Evolutionary conservation across 2,113 vertebrate genomes (phyloP).

Genomic region (Varanus komodoensis): DNA sequence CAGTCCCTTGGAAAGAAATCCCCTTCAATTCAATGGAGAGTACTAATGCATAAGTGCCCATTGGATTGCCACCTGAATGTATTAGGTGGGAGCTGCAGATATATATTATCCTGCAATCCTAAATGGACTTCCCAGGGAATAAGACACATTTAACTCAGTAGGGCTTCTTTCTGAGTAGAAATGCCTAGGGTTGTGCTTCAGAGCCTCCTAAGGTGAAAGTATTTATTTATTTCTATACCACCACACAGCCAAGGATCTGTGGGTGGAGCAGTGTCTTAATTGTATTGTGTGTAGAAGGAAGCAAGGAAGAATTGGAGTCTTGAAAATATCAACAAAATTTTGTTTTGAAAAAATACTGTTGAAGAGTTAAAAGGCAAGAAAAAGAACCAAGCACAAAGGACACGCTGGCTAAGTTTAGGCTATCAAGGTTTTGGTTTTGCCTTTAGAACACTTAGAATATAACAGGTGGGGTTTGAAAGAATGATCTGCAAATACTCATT

Average conservation of each 20-base stretch:
- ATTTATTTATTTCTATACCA: too few species aligned
- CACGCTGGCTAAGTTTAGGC: not conserved
- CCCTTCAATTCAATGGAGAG: not conserved
- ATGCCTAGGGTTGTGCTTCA: not conserved
- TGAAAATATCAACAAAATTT: not conserved
- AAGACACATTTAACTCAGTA: not conserved
- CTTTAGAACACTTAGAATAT: not conserved
- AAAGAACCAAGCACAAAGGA: not conserved
- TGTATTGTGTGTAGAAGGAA: not conserved
- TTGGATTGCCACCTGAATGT: not conserved
- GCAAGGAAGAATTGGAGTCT: not conserved
- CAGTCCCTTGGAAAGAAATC: not conserved
- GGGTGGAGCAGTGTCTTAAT: not conserved
- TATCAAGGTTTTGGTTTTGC: not conserved
- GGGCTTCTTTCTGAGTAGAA: not conserved
- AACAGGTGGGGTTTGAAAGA: not conserved
- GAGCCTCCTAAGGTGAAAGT: not conserved
- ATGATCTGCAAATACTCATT: not conserved
- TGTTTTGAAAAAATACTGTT: constrained; percentile 15
- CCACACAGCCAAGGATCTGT: too few species aligned
- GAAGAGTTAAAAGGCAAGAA: not conserved
- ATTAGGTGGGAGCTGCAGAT: not conserved
- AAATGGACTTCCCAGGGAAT: not conserved
- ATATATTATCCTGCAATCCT: not conserved
- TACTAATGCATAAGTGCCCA: not conserved